Percentiles rank a stretch among this genome's conserved stretches.
These are phyloP conservation scores for Lophius piscatorius DNA, from an alignment of 2,113 vertebrate genomes.

Conservation along the genomic window DNA sequence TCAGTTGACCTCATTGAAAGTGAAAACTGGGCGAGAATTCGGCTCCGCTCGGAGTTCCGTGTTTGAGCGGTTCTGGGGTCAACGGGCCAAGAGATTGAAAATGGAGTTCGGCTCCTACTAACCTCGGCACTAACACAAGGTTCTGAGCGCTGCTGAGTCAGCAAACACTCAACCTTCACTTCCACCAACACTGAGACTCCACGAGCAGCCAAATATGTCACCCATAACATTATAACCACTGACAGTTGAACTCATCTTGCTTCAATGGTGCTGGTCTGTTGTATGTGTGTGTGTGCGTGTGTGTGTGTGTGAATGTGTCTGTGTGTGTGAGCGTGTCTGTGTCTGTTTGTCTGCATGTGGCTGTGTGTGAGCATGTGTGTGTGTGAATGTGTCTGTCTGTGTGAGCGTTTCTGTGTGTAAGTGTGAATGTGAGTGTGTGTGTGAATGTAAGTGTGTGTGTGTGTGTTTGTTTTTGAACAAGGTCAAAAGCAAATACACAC, in stretches of 20 bases:
- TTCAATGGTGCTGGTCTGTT: too few relatives aligned
- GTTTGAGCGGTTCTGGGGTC: neutral
- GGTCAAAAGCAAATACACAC: conserved; percentile 36
- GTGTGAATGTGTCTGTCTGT: neutral
- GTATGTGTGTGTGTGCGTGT: conserved; percentile 4
- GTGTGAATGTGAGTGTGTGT: conserved; percentile 7
- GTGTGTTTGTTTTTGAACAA: neutral
- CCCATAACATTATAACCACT: too few relatives aligned
- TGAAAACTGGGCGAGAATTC: neutral
- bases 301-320: conserved; percentile 2
- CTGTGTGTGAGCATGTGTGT: neutral
- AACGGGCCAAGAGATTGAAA: neutral
- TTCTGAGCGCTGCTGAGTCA: conserved; percentile 4
- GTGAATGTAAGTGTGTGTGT: conserved; percentile 8
- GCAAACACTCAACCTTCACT: neutral
- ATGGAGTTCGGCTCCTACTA: conserved; percentile 7
- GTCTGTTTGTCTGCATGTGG: too few relatives aligned
- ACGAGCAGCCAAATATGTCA: too few relatives aligned
- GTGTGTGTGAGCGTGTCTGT: neutral
- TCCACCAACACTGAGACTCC: too few relatives aligned
- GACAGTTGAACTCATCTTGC: too few relatives aligned
- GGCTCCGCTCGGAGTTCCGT: neutral
- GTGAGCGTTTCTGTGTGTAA: neutral
- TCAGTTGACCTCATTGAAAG: too few relatives aligned
- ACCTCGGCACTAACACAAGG: neutral